These are phyloP conservation scores for Platycheirus rosarum DNA, from an alignment of 2,888 invertebrate species.

Conservation along the genomic window DNA sequence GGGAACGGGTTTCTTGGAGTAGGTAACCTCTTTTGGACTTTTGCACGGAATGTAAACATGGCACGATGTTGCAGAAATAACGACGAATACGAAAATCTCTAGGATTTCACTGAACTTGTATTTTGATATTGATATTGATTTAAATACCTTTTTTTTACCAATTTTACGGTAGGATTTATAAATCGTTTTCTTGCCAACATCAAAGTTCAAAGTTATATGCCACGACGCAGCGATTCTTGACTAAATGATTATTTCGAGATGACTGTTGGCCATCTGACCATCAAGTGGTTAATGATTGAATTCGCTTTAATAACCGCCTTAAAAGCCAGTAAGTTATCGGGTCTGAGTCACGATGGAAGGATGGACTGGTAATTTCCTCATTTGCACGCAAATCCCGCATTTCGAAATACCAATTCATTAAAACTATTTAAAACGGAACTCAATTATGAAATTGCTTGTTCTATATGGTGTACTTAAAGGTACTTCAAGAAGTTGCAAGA, in stretches of 20 bases:
- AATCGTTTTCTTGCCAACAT: conserved; percentile 11
- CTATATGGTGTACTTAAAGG: too few relatives aligned
- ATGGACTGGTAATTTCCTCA: background rate
- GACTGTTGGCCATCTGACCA: conserved; percentile 28
- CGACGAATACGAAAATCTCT: conserved; percentile 43
- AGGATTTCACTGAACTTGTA: conserved; percentile 50
- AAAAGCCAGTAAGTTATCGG: conserved; percentile 22
- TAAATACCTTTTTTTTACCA: conserved; percentile 18
- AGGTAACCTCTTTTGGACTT: conserved; percentile 36
- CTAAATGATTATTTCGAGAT: conserved; percentile 37
- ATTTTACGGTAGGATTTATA: conserved; percentile 1
- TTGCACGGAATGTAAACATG: conserved; percentile 41
- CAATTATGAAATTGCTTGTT: background rate
- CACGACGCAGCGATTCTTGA: conserved; percentile 32
- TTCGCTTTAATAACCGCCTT: conserved; percentile 14
- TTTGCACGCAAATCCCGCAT: conserved; percentile 38
- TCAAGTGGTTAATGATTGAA: conserved; percentile 39
- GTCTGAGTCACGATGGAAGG: conserved; percentile 30
- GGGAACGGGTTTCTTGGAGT: conserved; percentile 43
- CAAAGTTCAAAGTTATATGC: conserved; percentile 25
- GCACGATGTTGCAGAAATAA: conserved; percentile 20
- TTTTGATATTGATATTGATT: conserved; percentile 30
- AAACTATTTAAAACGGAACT: conserved; percentile 3
- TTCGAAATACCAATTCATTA: background rate
- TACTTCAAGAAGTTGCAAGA: background rate